phyloP scores from a whole-genome alignment of 1,140 invertebrate genomes.

The Dolichoris vasculosae region DNA sequence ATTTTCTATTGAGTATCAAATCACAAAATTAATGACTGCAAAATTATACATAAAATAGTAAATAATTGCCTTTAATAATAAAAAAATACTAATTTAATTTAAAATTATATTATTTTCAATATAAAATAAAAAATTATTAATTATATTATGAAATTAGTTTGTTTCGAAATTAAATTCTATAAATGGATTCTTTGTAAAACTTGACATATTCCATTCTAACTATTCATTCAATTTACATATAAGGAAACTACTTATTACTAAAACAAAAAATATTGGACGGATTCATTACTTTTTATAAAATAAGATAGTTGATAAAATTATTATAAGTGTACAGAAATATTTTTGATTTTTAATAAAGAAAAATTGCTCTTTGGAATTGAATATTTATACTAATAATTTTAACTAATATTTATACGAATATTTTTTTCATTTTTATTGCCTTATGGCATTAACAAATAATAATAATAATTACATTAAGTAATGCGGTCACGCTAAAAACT shows the following conservation, averaged over 20 bases:
- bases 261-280: constrained; percentile 32
- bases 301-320: background rate
- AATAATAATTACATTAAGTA: background rate
- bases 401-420: background rate
- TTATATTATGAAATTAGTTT: background rate
- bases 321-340: background rate
- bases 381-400: no score
- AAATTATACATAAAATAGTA: no score
- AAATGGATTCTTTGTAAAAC: background rate
- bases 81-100: no score
- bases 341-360: background rate
- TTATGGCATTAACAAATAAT: background rate
- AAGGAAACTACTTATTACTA: constrained; percentile 6
- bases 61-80: no score
- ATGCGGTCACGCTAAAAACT: background rate
- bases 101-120: no score
- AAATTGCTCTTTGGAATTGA: background rate
- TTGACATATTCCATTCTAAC: constrained; percentile 21
- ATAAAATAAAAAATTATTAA: no score
- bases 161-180: background rate
- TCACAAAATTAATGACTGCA: no score
- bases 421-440: background rate
- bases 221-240: background rate
- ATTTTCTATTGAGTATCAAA: no score
- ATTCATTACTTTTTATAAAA: constrained; percentile 30